Conservation (phyloP, 2,797 vertebrate genomes). For the Aeoliscus strigatus region DNA sequence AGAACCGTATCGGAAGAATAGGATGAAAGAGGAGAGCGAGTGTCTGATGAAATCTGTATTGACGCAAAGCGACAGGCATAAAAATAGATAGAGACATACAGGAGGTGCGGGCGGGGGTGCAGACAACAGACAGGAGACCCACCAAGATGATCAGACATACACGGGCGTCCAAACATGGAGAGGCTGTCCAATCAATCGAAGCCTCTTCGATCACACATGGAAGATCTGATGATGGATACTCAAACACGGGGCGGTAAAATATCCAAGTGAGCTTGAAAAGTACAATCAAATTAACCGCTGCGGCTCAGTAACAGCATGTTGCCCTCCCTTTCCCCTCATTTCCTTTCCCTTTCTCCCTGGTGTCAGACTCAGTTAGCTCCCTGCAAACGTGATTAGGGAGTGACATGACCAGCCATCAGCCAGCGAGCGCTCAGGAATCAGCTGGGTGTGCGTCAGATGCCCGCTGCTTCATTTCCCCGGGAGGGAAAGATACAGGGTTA, state of each 20-base stretch:
- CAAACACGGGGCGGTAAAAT: constrained; percentile 12
- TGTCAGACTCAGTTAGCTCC: constrained; percentile 44
- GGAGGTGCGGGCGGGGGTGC: constrained; percentile 21
- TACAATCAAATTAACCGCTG: constrained; percentile 45
- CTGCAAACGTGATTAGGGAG: constrained; percentile 32
- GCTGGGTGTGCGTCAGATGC: constrained; percentile 48
- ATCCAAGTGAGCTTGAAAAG: constrained; percentile 26
- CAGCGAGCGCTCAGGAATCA: constrained; percentile 40
- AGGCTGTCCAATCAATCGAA: neutral
- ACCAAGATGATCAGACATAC: constrained; percentile 30
- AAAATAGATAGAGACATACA: constrained; percentile 41
- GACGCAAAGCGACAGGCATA: constrained; percentile 44
- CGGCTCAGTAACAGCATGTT: constrained; percentile 26
- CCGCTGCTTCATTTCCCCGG: constrained; percentile 27
- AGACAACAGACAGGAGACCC: constrained; percentile 33
- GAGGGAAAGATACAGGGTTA: constrained; percentile 27
- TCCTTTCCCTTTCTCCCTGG: constrained; percentile 24
- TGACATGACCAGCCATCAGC: constrained; percentile 41
- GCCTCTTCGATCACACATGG: constrained; percentile 3
- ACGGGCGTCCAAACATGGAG: constrained; percentile 3
- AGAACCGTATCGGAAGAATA: constrained; percentile 15
- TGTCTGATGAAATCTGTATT: constrained; percentile 45
- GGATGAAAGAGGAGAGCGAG: constrained; percentile 31
- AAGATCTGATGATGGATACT: constrained; percentile 2
- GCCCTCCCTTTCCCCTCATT: constrained; percentile 19